These are phyloP conservation scores for Thysanoteuthis rhombus DNA, from an alignment of 2,888 invertebrate genomes.

Conservation along the genomic window DNA sequence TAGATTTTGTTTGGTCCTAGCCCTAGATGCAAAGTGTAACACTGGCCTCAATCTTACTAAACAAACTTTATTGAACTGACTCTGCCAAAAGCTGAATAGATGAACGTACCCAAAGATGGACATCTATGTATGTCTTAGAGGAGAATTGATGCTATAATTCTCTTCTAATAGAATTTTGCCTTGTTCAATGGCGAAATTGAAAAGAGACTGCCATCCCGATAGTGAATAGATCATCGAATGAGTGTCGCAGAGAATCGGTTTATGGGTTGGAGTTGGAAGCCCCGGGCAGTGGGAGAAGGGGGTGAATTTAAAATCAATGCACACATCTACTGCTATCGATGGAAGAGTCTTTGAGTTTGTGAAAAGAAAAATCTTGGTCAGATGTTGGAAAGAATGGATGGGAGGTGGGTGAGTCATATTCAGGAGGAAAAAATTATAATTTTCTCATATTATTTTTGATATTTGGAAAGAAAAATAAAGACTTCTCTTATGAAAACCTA, in stretches of 20 bases:
- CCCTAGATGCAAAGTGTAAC: not conserved
- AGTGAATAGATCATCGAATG: not conserved
- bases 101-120: too few relatives aligned
- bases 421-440: too few relatives aligned
- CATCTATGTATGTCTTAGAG: not conserved
- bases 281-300: not conserved
- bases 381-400: too few relatives aligned
- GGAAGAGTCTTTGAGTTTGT: not conserved
- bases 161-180: not conserved
- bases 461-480: too few relatives aligned
- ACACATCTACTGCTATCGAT: too few relatives aligned
- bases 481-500: too few relatives aligned
- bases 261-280: not conserved
- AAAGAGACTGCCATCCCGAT: not conserved
- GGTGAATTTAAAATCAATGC: not conserved
- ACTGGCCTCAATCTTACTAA: not conserved
- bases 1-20: not conserved
- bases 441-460: too few relatives aligned
- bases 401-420: too few relatives aligned
- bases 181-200: not conserved
- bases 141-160: slow-evolving; percentile 12
- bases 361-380: not conserved
- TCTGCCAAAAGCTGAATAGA: not conserved
- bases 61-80: not conserved
- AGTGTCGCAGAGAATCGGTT: not conserved